Base-by-base conservation (phyloP, 2,113 vertebrate genomes). In the Orientallactaga bullata region DNA sequence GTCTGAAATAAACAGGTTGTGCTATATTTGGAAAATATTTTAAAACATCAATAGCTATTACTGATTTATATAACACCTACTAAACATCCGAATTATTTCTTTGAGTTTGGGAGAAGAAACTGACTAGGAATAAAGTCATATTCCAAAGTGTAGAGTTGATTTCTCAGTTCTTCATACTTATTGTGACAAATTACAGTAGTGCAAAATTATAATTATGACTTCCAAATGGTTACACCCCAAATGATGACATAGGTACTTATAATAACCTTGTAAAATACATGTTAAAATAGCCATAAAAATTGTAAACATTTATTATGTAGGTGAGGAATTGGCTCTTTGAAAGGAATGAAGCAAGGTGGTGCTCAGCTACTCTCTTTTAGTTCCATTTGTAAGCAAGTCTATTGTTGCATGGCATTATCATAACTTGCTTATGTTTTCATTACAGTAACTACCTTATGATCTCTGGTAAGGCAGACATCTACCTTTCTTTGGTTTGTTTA, bases 141-240 rank as follows among this genome's bases (percentile, higher is more conserved):
- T 85, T 68, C 30, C 81, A 55, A 74, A n/a, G 17, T 71, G 4
- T 39, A 61, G 61, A 42, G 42, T 5, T 76, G n/a, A 74, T 81
- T 96, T 89, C 66, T 89, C 86, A 63, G 16, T 92, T 37, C n/a
- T 79, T 94, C 72, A 69, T 13, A 47, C 89, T 74, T 42, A 79
- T 2, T 63, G 37, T 79, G 17, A 24, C 0, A 79, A 47, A 20
- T 86, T 76, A 79, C 1, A 78, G 71, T 71, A 58, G 63, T 71
- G 18, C 6, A 83, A 83, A 71, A 74, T 86, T 83, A 79, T 1
- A 63, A 17, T 58, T 79, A 47, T 63, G 42, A 83, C 39, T 68
- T 76, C 32, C 15, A 94, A 11, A 9, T 72, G 11, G 71, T 60
- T 28, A 11, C 9, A 35, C 24, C 35, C 30, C 24, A 58, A 79